Base-by-base conservation (phyloP, 2,113 vertebrate genomes). In the human (Homo sapiens) region DNA sequence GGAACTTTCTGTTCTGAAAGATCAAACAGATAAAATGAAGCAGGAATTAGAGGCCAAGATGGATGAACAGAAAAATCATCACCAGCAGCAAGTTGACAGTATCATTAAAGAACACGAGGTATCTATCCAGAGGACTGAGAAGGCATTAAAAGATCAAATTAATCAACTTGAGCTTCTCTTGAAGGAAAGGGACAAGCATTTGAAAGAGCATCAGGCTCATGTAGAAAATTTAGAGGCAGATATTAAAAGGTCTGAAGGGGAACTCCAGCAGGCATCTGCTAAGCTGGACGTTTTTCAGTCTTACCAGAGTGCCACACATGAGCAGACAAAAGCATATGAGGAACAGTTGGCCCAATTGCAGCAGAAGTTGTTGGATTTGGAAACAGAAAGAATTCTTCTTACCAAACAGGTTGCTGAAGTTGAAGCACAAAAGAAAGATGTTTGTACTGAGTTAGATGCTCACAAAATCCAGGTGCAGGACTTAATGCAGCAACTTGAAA, bases 141-240 rank as follows among this genome's bases (percentile, higher is more conserved):
- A 99, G 97, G 97, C 97, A 30, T 97, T 99, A 18, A 99, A 99
- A 97, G 99, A 99, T 64, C 99, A 99, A 83, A 97, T 99, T 35
- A 99, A 98, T 86, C 98, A 99, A 3, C 97, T 99, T 48, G 99
- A 98, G 80, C 98, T 99, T 57, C 98, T 99, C 13, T 72, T 99
- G 82, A 98, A 99, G 86, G 99, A 99, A 89, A 99, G 99, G 80
- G 99, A 99, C 38, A 99, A 98, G 84, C 97, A 98, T 73, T 68
- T 99, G 45, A 97, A 99, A 94, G 98, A 99, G 43, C 97, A 98
- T 32, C 96, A 97, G 85, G 81, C 94, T n/a, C 98, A 22, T 68
- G 98, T 99, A 95, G 98, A 96, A 76, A 97, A 96, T 66, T 97
- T 99, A 38, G 98, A 98, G 81, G 99, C 99, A 70, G 98, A 97